Percentiles rank a stretch among this genome's conserved stretches.
Conservation (phyloP, 2,888 invertebrate genomes). For the Beris chalybata region DNA sequence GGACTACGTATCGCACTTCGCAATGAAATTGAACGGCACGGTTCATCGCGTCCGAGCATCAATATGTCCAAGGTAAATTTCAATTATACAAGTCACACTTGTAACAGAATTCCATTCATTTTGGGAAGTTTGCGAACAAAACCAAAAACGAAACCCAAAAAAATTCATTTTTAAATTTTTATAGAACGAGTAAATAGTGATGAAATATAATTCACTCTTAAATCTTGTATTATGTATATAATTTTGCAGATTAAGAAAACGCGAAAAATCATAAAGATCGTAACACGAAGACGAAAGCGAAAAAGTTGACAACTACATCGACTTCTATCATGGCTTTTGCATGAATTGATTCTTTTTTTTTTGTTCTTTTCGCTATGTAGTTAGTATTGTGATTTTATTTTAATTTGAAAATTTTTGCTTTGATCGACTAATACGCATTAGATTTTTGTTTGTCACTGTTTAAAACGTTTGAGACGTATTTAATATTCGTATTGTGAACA, state of each 20-base stretch:
- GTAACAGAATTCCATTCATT: neutral
- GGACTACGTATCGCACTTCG: slow-evolving; percentile 69
- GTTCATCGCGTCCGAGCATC: slow-evolving; percentile 19
- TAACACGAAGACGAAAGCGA: slow-evolving; percentile 39
- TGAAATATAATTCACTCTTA: slow-evolving; percentile 32
- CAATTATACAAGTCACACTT: neutral
- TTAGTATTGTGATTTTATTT: slow-evolving; percentile 14
- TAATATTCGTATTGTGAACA: slow-evolving; percentile 3
- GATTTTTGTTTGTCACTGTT: slow-evolving; percentile 1
- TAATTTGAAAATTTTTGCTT: slow-evolving; percentile 5
- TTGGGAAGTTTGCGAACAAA: neutral
- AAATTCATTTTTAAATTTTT: slow-evolving; percentile 23
- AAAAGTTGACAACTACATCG: slow-evolving; percentile 37
- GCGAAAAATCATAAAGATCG: slow-evolving; percentile 37
- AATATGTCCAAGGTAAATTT: slow-evolving; percentile 10
- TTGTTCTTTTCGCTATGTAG: slow-evolving; percentile 21
- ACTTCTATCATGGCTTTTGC: slow-evolving; percentile 33
- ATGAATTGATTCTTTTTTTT: slow-evolving; percentile 25
- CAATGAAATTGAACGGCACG: slow-evolving; percentile 40
- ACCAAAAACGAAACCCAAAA: slow-evolving; percentile 28
- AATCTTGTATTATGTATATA: slow-evolving; percentile 27
- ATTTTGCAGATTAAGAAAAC: slow-evolving; percentile 39
- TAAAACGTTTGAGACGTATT: neutral
- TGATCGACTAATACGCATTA: neutral
- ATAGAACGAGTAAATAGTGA: slow-evolving; percentile 3